Conservation (phyloP, 2,797 vertebrate genomes). For the Enoplosus armatus region DNA sequence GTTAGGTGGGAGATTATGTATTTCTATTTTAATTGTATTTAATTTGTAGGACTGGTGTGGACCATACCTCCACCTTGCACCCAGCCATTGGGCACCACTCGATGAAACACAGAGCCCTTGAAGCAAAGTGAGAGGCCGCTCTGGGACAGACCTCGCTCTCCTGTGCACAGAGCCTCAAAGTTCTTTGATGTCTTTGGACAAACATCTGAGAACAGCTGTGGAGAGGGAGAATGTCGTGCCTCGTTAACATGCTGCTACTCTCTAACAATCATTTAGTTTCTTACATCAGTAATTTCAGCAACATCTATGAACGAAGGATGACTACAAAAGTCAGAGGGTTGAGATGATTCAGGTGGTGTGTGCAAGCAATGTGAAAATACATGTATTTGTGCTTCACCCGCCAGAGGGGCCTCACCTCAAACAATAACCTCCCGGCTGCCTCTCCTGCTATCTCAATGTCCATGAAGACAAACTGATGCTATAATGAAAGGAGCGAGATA, state of each 20-base stretch:
- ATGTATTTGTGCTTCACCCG: not conserved
- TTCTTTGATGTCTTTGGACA: conserved; percentile 93
- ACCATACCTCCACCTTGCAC: conserved; percentile 92
- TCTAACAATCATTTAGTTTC: not conserved
- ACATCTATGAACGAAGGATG: not conserved
- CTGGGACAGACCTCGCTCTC: conserved; percentile 79
- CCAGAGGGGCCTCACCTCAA: conserved; percentile 86
- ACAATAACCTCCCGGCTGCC: conserved; percentile 86
- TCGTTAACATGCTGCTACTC: not conserved
- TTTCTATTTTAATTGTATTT: not conserved
- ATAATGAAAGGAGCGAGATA: conserved; percentile 58
- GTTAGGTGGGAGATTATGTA: not conserved
- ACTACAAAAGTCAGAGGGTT: not conserved
- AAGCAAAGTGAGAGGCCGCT: conserved; percentile 85
- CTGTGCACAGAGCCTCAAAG: conserved; percentile 89
- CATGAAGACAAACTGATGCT: conserved; percentile 93
- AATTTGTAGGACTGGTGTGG: not conserved
- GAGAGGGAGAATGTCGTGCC: conserved; percentile 27
- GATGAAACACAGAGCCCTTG: conserved; percentile 89
- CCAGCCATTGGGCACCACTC: conserved; percentile 91
- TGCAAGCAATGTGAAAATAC: conserved; percentile 1
- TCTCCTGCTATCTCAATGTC: conserved; percentile 85
- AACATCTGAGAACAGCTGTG: conserved; percentile 89
- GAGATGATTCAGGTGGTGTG: not conserved
- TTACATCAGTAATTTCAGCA: not conserved